Evolutionary conservation across 2,888 invertebrate species (phyloP).

Genomic region (Charanyca ferruginea): DNA sequence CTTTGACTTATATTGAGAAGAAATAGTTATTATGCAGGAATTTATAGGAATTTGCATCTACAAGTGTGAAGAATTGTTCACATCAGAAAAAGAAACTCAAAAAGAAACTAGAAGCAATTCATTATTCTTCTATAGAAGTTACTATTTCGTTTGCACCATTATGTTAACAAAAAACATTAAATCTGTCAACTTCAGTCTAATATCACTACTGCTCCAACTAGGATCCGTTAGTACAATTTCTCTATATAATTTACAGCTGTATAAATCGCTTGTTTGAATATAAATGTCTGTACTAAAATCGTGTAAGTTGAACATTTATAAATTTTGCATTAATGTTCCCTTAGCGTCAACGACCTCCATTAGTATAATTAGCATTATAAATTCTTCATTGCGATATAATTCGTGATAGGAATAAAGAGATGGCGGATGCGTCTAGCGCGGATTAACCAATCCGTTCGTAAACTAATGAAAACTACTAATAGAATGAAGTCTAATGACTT

Average conservation of each 20-base stretch:
- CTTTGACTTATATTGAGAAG: conserved; percentile 46
- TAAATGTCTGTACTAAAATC: conserved; percentile 42
- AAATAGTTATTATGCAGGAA: conserved; percentile 42
- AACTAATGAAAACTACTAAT: conserved; percentile 34
- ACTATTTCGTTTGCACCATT: not conserved
- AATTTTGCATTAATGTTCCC: conserved; percentile 37
- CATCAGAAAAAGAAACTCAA: not conserved
- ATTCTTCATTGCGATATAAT: conserved; percentile 54
- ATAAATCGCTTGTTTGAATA: conserved; percentile 38
- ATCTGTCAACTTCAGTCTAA: conserved; percentile 1
- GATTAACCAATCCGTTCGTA: conserved; percentile 34
- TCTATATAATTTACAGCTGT: conserved; percentile 33
- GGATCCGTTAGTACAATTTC: conserved; percentile 37
- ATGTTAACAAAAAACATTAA: not conserved
- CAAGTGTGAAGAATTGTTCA: conserved; percentile 18
- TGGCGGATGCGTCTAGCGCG: conserved; percentile 39
- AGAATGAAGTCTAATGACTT: conserved; percentile 47
- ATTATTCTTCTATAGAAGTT: not conserved
- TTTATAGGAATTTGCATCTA: conserved; percentile 35
- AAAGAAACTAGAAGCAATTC: not conserved
- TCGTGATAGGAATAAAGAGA: conserved; percentile 59
- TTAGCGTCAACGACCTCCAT: conserved; percentile 55
- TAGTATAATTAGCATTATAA: conserved; percentile 49
- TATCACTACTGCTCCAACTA: conserved; percentile 15
- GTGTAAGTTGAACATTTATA: conserved; percentile 33